phyloP scores from a whole-genome alignment of 2,797 vertebrate genomes.

The Eremophila alpestris region DNA sequence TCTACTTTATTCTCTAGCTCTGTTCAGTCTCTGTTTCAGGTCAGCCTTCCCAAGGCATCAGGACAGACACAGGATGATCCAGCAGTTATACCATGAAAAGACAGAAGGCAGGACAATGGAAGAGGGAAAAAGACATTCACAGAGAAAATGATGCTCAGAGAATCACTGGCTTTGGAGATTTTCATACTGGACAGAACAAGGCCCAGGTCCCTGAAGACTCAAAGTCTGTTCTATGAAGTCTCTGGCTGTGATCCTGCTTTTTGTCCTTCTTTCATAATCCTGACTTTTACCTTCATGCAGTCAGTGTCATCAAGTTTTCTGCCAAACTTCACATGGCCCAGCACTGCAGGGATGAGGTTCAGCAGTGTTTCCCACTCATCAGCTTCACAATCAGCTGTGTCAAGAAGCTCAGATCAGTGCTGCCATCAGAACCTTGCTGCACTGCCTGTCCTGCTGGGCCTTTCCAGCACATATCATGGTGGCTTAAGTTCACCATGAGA shows the following conservation, averaged over 20 bases:
- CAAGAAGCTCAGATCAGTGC: not conserved
- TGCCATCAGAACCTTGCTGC: not conserved
- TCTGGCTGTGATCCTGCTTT: not conserved
- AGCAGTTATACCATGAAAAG: not conserved
- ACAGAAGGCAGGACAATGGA: not conserved
- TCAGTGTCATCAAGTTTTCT: not conserved
- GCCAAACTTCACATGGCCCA: not conserved
- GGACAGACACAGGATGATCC: not conserved
- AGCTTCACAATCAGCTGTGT: not conserved
- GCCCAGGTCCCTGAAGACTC: not conserved
- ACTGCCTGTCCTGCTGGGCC: not conserved
- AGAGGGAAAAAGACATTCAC: not conserved
- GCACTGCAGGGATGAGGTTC: not conserved
- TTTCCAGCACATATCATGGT: not conserved
- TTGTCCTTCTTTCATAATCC: not conserved
- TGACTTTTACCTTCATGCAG: not conserved
- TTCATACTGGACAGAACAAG: not conserved
- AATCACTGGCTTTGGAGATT: not conserved
- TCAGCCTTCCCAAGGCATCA: too few relatives aligned
- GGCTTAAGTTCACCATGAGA: not conserved
- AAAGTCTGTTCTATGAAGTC: not conserved
- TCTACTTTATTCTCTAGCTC: too few relatives aligned
- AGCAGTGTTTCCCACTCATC: not conserved
- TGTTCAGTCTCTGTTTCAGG: too few relatives aligned
- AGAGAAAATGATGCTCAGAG: not conserved